phyloP scores from a whole-genome alignment of 2,113 vertebrate species.

The Chroicocephalus ridibundus region DNA sequence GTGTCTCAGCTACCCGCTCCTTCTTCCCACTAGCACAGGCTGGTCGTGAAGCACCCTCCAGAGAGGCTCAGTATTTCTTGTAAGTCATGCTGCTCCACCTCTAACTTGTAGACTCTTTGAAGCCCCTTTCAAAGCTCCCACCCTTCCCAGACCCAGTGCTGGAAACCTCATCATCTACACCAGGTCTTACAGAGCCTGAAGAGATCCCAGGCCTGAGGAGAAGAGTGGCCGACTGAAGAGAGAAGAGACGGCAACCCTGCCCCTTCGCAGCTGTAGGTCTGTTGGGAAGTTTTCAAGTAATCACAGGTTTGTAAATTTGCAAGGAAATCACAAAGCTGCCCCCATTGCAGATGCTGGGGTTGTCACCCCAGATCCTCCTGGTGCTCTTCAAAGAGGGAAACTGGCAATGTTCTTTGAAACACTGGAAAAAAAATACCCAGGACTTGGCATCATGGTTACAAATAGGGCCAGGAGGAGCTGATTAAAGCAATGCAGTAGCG shows the following conservation, averaged over 20 bases:
- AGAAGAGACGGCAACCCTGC: rapidly evolving
- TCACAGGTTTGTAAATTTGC: background rate
- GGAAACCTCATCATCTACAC: background rate
- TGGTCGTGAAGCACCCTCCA: background rate
- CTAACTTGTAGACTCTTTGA: background rate
- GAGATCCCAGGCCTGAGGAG: background rate
- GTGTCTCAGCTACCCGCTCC: background rate
- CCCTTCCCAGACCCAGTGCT: background rate
- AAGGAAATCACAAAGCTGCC: background rate
- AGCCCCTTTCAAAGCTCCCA: background rate
- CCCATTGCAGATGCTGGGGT: background rate
- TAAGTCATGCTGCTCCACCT: rapidly evolving
- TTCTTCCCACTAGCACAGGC: background rate
- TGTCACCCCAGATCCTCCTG: background rate
- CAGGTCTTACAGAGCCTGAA: background rate
- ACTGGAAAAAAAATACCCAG: background rate
- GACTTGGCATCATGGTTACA: background rate
- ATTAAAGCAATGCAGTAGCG: rapidly evolving
- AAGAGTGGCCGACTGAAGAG: background rate
- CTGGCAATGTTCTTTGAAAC: background rate
- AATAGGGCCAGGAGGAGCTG: background rate
- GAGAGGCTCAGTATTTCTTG: background rate
- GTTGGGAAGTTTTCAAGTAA: background rate
- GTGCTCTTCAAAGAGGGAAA: background rate
- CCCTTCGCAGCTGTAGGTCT: background rate